Evolutionary conservation across 2,888 invertebrate genomes (phyloP).

Genomic region (Phaedon cochleariae): DNA sequence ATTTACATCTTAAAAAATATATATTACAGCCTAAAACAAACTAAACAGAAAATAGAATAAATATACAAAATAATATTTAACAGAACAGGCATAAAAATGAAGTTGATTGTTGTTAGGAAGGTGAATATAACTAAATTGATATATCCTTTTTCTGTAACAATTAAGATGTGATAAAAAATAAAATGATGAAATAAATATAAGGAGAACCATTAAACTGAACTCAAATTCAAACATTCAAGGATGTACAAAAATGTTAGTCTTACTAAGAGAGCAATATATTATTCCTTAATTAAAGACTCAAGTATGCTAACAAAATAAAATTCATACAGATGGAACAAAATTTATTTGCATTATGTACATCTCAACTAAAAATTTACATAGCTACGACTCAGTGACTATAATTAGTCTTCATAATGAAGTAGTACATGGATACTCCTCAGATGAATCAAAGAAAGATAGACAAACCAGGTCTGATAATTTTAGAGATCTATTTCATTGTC

Average conservation of each 20-base stretch:
- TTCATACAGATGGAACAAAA: background rate
- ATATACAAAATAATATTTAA: background rate
- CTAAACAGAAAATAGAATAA: background rate
- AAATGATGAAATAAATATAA: background rate
- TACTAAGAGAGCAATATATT: background rate
- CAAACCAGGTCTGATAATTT: background rate
- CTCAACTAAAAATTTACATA: background rate
- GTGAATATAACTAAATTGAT: background rate
- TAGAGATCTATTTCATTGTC: slow-evolving; percentile 6
- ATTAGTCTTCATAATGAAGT: too few relatives aligned
- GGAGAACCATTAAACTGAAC: background rate
- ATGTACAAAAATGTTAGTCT: too few relatives aligned
- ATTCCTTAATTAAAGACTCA: background rate
- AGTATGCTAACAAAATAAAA: background rate
- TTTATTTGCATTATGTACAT: slow-evolving; percentile 11
- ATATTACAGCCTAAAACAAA: background rate
- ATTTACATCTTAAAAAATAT: background rate
- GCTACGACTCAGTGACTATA: background rate
- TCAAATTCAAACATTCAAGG: background rate
- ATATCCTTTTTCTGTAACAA: background rate
- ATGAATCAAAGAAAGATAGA: slow-evolving; percentile 5
- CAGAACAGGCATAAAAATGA: background rate
- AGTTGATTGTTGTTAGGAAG: background rate
- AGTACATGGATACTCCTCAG: background rate
- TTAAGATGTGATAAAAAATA: background rate